Percentiles rank a stretch among this genome's conserved stretches.
These are phyloP conservation scores for Vombatus ursinus DNA, from an alignment of 2,113 vertebrate genomes.

Conservation along the genomic window DNA sequence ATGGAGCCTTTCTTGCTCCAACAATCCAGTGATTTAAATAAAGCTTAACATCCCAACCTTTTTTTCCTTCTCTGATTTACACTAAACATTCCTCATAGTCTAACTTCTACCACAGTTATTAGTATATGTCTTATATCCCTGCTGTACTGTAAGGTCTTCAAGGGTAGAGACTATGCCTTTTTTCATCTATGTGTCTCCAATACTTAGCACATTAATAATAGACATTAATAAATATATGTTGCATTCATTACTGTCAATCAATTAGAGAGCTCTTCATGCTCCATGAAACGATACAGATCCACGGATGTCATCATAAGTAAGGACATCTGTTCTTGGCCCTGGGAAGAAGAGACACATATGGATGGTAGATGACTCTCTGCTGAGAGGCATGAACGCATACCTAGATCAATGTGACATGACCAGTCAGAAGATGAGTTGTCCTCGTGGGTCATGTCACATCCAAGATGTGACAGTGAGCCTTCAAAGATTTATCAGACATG, in stretches of 20 bases:
- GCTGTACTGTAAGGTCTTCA: background rate
- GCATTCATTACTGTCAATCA: background rate
- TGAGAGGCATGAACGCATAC: background rate
- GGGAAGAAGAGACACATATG: background rate
- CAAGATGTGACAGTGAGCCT: background rate
- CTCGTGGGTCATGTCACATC: background rate
- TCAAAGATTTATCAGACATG: background rate
- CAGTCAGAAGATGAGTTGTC: background rate
- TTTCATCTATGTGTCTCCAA: background rate
- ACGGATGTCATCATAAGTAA: background rate
- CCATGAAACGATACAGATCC: background rate
- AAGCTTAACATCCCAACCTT: background rate
- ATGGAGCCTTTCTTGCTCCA: background rate
- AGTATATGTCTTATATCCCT: background rate
- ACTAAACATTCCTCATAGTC: background rate
- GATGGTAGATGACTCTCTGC: background rate
- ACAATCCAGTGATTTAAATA: background rate
- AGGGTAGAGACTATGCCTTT: background rate
- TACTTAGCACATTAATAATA: background rate
- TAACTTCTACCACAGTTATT: background rate
- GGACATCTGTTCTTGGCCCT: background rate
- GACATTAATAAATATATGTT: background rate
- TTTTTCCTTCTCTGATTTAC: background rate
- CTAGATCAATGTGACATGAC: background rate
- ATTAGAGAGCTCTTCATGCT: background rate